Base-by-base conservation (phyloP, 2,113 vertebrate species). In the Tympanuchus pallidicinctus region DNA sequence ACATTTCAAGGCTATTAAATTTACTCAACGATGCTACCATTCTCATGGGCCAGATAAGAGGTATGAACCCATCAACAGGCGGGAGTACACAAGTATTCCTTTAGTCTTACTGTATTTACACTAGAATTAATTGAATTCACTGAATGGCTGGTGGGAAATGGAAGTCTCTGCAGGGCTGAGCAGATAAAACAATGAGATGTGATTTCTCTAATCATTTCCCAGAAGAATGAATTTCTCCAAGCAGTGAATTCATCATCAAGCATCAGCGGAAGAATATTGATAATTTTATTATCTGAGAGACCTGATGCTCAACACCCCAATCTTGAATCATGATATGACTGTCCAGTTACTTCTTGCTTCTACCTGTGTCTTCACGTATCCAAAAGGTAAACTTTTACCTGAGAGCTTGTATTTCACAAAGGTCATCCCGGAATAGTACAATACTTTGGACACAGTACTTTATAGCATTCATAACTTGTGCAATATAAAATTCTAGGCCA, bases 71-170 rank as follows among this genome's bases (percentile, higher is more conserved):
- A 6, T 15, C 42, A 32, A 32, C 36, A 80, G 17, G 8, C 10
- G 75, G 32, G 28, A 80, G 9, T 24, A 52, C 11, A 12, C 10
- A 74, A 89, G 79, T 65, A 52, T 20, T 14, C 59, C 6, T 91
- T 91, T 81, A 56, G 4, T 30, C 30, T 78, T 47, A 65, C 47
- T 43, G 8, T 60, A 30, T 86, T 93, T 94, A 43, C 5, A 2
- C 13, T 82, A 27, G 16, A 91, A 82, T 76, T 92, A 79, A 94
- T 89, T 64, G 65, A 45, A 78, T 86, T 64, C 60, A 47, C 48
- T 25, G 42, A 56, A 21, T 50, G 22, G 6, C 2, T 76, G 86
- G 56, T 38, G 2, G 6, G 84, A 88, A 92, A 64, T 17, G 4
- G 67, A 82, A 89, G 15, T 54, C 47, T 88, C 72, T 74, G 70